Percentiles rank a stretch among this genome's conserved stretches.
Conservation (phyloP, 2,888 invertebrate species). For the Adineta ricciae region DNA sequence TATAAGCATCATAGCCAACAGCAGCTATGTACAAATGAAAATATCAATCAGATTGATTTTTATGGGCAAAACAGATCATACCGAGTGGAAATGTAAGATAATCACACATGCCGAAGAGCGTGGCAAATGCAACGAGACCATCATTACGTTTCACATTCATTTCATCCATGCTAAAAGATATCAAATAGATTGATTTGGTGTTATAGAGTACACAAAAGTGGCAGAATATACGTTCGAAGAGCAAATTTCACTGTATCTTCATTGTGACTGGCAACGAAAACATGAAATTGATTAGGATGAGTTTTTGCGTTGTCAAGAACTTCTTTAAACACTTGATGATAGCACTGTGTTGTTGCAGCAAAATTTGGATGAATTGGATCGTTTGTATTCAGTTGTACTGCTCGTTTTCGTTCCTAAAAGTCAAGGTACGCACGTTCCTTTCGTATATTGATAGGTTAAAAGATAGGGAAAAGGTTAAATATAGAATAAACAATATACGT, state of each 20-base stretch:
- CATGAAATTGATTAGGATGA: conserved; percentile 50
- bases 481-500: not conserved
- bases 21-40: conserved; percentile 59
- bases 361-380: conserved; percentile 83
- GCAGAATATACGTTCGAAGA: conserved; percentile 63
- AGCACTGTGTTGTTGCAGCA: conserved; percentile 86
- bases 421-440: not conserved
- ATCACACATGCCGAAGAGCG: conserved; percentile 97
- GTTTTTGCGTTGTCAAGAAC: conserved; percentile 47
- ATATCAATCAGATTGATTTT: too few species aligned
- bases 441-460: not conserved
- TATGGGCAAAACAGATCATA: not conserved
- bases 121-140: conserved; percentile 93
- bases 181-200: conserved; percentile 22
- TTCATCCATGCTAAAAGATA: conserved; percentile 70
- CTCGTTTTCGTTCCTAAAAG: conserved; percentile 65
- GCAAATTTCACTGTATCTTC: conserved; percentile 93
- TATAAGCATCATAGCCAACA: conserved; percentile 96
- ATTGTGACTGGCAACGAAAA: conserved; percentile 98
- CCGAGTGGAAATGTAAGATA: conserved; percentile 69
- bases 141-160: conserved; percentile 79
- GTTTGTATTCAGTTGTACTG: conserved; percentile 77
- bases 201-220: not conserved
- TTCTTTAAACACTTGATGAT: conserved; percentile 58
- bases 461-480: not conserved